Evolutionary conservation across 2,797 vertebrate species (phyloP), one percentile per base, ranked within the genome.

Genomic region (Fistularia tabacaria): DNA sequence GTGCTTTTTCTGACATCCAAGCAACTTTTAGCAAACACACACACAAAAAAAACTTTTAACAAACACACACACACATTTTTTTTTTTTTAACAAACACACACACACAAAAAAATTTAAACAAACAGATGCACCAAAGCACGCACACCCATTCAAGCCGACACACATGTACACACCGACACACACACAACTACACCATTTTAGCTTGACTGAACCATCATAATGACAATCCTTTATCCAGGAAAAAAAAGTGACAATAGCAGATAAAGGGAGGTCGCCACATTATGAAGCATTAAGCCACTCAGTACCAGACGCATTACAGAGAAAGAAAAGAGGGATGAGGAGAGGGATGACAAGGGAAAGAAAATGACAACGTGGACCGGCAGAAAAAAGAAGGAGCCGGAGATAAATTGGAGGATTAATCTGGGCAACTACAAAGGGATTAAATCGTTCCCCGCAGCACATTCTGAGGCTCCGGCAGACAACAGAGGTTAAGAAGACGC

Each of bases 341-440:
- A 37, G 37, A 40, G 13, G 25, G 25, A 25, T 25, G 25, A 25
- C 10, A 11, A 46, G 13, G 36, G 13, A 71, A 62, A 73, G 74
- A 74, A 73, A 77, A 71, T 49, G 68, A 76, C 63, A 82, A 73
- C 5, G 41, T 56, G 56, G 68, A 69, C 51, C 45, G 12, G 56
- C 68, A 59, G 77, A 81, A 76, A 80, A 73, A 75, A 61, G 1
- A 15, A 72, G 64, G 14, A 72, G 64, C 57, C 77, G 49, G 72
- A 69, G 87, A 87, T 81, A 85, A 86, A 87, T 83, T 59, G 36
- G 50, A 54, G 71, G 73, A 79, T 76, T 90, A 90, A 91, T 90
- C 88, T 82, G 3, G 64, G 77, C 71, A 70, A 81, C 85, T 85
- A 83, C 77, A 73, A 76, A 80, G 63, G 85, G 84, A 89, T 89